These are phyloP conservation scores for Carapus acus DNA, from an alignment of 2,797 vertebrate species.

Conservation along the genomic window DNA sequence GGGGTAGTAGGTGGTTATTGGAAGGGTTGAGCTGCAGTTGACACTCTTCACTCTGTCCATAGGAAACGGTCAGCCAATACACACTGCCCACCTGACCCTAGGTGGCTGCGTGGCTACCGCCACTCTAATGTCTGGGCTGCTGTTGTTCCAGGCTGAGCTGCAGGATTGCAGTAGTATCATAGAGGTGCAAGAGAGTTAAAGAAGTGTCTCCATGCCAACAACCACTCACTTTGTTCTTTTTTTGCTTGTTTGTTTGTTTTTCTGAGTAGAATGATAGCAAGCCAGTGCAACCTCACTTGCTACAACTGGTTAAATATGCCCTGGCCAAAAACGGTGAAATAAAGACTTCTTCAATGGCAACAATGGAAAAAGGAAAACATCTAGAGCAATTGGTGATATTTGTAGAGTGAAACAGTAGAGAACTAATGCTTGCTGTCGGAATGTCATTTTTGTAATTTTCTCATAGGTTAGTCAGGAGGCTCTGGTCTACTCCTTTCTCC, in stretches of 20 bases:
- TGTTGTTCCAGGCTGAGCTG: constrained; percentile 50
- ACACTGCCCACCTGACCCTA: constrained; percentile 51
- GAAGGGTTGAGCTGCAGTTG: not conserved
- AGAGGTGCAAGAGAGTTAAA: not conserved
- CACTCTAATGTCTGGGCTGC: not conserved
- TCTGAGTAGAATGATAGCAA: too few species aligned
- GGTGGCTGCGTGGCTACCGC: constrained; percentile 51
- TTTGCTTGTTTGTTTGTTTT: not conserved
- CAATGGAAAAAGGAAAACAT: too few species aligned
- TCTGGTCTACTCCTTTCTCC: constrained; percentile 58
- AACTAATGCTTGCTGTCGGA: too few species aligned
- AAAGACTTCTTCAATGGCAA: too few species aligned
- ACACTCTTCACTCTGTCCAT: not conserved
- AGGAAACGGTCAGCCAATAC: constrained; percentile 60
- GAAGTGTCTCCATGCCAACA: too few species aligned
- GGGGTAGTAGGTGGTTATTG: constrained; percentile 46
- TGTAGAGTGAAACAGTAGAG: too few species aligned
- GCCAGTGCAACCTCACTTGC: too few species aligned
- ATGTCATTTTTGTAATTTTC: too few species aligned
- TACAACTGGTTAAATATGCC: too few species aligned
- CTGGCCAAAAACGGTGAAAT: too few species aligned
- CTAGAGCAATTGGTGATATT: too few species aligned
- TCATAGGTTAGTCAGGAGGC: constrained; percentile 56
- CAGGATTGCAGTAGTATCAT: constrained; percentile 52
- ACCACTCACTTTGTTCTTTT: not conserved